Base-by-base conservation (phyloP, 2,888 invertebrate species). In the Cosmia trapezina region DNA sequence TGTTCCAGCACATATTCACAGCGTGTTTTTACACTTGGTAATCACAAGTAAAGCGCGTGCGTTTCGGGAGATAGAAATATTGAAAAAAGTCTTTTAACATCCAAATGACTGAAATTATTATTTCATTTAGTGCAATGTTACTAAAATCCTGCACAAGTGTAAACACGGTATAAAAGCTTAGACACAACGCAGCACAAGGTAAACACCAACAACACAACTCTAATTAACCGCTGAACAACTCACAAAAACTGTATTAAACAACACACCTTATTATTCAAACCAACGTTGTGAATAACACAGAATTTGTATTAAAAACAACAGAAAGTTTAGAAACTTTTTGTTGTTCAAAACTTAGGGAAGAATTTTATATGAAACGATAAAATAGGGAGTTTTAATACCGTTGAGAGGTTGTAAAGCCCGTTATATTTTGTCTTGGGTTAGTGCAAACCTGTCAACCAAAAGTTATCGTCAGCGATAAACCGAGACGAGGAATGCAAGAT, bases 361-460 rank as follows among this genome's bases (percentile, higher is more conserved):
- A 68, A 66, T 80, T 80, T 78, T 78, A 49, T 65, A 47, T 59
- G 43, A 51, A 75, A 62, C 65, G 61, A 60, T 76, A 70, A 70
- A 70, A 64, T 61, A 22, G 14, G 47, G 49, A 62, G 57, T 51
- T 37, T 56, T 75, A 67, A 67, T 67, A 67, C 2, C 0, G 17
- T 6, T 51, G 41, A 41, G 22, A 49, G 12, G 43, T 59, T 53
- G 45, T 47, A 19, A 59, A 51, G 33, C 17, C 11, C 22, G 47
- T 22, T 19, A 28, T 47, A 43, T 63, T n/a, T 41, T 47, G 4
- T 37, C 37, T 53, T 19, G 8, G 12, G 17, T 54, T n/a, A n/a
- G 47, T 73, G 57, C 41, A 59, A 53, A 74, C 12, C 17, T 53
- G 41, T 49, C 37, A 73, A 17, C 19, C 12, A 22, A 63, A 63